Conservation (phyloP, 1,140 invertebrate genomes). For the Calliphora vicina region DNA sequence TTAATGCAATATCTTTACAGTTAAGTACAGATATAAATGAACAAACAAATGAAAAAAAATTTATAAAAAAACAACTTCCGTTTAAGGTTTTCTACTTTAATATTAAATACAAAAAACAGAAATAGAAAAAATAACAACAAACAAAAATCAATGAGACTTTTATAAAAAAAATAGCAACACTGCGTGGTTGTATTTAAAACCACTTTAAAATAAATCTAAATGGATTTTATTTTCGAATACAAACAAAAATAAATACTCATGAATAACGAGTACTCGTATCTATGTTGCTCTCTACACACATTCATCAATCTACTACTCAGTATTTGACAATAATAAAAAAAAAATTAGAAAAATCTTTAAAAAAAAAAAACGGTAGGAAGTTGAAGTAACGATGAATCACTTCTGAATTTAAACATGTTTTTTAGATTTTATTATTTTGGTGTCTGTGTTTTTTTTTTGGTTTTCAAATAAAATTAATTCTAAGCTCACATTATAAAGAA, state of each 20-base stretch:
- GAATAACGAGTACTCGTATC: no score
- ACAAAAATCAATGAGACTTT: background rate
- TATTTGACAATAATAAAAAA: background rate
- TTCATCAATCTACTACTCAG: background rate
- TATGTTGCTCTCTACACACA: background rate
- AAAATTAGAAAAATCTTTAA: background rate
- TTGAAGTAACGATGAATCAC: slow-evolving; percentile 6
- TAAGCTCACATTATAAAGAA: background rate
- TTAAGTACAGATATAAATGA: background rate
- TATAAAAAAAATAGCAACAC: background rate
- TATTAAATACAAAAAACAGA: no score
- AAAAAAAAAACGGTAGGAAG: slow-evolving; percentile 7
- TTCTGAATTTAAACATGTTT: background rate
- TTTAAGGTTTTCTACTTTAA: slow-evolving; percentile 2
- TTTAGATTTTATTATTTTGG: no score
- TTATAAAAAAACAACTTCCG: background rate
- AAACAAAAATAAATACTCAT: background rate
- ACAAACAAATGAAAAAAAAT: background rate
- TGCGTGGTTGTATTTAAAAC: slow-evolving; percentile 16
- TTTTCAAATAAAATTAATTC: background rate
- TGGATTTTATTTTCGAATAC: background rate
- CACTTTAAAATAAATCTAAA: background rate
- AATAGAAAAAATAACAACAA: no score
- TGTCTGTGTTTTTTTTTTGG: background rate
- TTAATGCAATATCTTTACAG: background rate